Base-by-base conservation (phyloP, 2,888 invertebrate genomes). In the Vesta saturnalis region DNA sequence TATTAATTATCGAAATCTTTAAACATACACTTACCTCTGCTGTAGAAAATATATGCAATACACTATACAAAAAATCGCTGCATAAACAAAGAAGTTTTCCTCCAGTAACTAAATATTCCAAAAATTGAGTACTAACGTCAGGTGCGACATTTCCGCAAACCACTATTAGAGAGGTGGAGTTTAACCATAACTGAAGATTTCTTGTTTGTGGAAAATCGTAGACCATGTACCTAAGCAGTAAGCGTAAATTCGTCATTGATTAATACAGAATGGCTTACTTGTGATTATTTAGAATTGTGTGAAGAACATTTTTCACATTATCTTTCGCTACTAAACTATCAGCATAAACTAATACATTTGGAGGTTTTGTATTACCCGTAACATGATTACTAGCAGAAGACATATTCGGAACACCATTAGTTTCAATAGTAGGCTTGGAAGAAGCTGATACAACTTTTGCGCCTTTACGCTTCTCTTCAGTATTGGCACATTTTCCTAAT, bases 291-390 rank as follows among this genome's bases (percentile, higher is more conserved):
- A 94, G 84, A 64, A 92, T 89, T 74, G 89, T 87, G 68, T 88
- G 87, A 56, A 94, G 85, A 19, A 92, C 91, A 21, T 86, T 85
- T 78, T 91, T 91, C 61, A 94, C 90, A 81, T 91, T 92, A 75
- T 93, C 92, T 75, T 90, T 89, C 54, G 92, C 90, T 21, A 89
- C 89, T 65, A 88, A 82, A 82, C 92, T 94, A 82, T 94, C 94
- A 1, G 94, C 92, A 82, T 92, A 94, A 74, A 94, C 92, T 69
- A 94, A 85, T 77, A 94, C 89, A 85, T 94, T 94, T 1, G 93
- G 92, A 55, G 94, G 93, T 82, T 93, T 94, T 1, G 87, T 85
- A 70, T 52, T 61, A 46, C 52, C 10, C 52, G 22, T 14, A 19
- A 43, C 43, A 16, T 43, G 39, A 14, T 18, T 35, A 8, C 30